A percentile compares a stretch with the other conserved stretches of the same genome.
Evolutionary conservation across 2,888 invertebrate species (phyloP).

Genomic region (Phortica okadai): DNA sequence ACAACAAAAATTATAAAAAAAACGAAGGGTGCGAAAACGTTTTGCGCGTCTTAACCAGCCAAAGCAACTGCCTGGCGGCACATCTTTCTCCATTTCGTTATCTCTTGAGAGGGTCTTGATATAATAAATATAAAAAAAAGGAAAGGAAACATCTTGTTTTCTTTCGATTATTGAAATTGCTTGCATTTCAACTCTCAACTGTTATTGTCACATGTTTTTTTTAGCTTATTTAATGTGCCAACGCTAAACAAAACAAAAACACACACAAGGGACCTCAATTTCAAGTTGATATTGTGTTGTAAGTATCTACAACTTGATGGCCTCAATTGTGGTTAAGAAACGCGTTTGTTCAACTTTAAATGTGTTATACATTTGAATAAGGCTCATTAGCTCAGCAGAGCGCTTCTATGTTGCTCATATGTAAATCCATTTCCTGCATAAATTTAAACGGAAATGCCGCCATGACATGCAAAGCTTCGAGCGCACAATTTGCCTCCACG

Average conservation of each 20-base stretch:
- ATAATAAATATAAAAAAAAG: slow-evolving; percentile 5
- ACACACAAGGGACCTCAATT: slow-evolving; percentile 47
- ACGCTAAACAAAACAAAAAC: not conserved
- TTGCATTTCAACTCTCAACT: slow-evolving; percentile 37
- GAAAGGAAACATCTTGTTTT: slow-evolving; percentile 67
- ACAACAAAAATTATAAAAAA: not conserved
- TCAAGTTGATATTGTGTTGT: slow-evolving; percentile 7
- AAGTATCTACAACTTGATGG: slow-evolving; percentile 49
- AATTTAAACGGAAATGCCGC: slow-evolving; percentile 60
- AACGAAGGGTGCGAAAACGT: slow-evolving; percentile 12
- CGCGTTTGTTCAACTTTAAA: too few relatives aligned
- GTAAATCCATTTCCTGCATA: slow-evolving; percentile 67
- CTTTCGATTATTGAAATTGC: slow-evolving; percentile 72
- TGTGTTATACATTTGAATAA: slow-evolving; percentile 53
- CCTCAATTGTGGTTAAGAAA: slow-evolving; percentile 59
- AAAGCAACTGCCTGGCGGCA: not conserved
- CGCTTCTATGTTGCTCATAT: slow-evolving; percentile 48
- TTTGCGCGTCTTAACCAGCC: slow-evolving; percentile 13
- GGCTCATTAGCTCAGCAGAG: slow-evolving; percentile 46
- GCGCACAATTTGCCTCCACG: slow-evolving; percentile 3
- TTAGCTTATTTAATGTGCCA: slow-evolving; percentile 11
- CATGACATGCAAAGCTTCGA: slow-evolving; percentile 63
- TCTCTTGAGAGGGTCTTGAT: not conserved
- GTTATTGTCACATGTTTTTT: slow-evolving; percentile 45
- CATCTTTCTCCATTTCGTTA: not conserved